phyloP scores from a whole-genome alignment of 2,797 vertebrate species.

The Phrynocephalus vlangalii region DNA sequence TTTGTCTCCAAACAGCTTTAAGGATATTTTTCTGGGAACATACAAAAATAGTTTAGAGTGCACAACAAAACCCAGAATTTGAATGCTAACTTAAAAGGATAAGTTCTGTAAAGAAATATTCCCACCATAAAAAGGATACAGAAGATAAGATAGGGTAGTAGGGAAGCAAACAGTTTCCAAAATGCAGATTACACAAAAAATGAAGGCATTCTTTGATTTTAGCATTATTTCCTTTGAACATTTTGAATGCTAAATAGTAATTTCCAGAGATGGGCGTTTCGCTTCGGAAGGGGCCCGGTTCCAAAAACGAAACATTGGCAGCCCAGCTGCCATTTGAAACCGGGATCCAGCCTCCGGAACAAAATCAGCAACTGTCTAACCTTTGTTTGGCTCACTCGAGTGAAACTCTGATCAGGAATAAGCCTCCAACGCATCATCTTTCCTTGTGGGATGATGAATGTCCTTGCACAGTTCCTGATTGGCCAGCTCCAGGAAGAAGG shows the following conservation, averaged over 20 bases:
- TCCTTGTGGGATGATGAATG: too few relatives aligned
- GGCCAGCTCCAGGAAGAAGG: too few relatives aligned
- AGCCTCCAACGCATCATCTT: too few relatives aligned
- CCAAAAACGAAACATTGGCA: too few relatives aligned
- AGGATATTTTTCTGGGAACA: background rate
- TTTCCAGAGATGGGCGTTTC: background rate
- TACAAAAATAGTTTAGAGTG: background rate
- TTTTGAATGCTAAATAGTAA: background rate
- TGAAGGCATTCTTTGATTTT: background rate
- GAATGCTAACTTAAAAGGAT: background rate
- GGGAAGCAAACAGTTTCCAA: background rate
- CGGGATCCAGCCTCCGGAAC: too few relatives aligned
- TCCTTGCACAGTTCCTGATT: too few relatives aligned
- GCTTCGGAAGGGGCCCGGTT: too few relatives aligned
- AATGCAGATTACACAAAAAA: background rate
- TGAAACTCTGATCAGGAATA: too few relatives aligned
- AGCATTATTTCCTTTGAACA: background rate
- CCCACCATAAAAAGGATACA: background rate
- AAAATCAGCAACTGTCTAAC: too few relatives aligned
- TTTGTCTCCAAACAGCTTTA: background rate
- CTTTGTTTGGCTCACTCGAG: too few relatives aligned
- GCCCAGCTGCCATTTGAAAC: too few relatives aligned
- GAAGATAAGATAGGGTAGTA: background rate
- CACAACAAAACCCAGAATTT: background rate
- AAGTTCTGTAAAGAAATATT: background rate